Conservation (phyloP, 2,888 invertebrate species). For the Euzetes globulus region DNA sequence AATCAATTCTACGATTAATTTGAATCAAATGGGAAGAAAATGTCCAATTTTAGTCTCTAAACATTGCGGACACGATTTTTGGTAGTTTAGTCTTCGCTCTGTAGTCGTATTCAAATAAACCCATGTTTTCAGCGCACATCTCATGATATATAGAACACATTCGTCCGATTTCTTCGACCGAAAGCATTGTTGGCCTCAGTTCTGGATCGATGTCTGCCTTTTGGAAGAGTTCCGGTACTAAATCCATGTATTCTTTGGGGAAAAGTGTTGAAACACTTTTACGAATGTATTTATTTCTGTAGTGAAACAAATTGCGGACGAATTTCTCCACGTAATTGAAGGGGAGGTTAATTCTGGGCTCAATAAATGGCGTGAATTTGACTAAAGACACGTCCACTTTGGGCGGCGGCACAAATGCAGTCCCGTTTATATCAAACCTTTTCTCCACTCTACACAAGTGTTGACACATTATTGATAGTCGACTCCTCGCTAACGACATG, state of each 20-base stretch:
- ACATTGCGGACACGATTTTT: background rate
- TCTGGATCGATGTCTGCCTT: constrained; percentile 64
- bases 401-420: constrained; percentile 85
- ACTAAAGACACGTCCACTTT: constrained; percentile 96
- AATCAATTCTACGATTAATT: no score
- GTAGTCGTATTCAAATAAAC: constrained; percentile 57
- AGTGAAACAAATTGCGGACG: constrained; percentile 72
- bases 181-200: constrained; percentile 63
- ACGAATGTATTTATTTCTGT: constrained; percentile 67
- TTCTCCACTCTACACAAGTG: constrained; percentile 74
- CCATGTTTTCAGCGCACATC: constrained; percentile 53
- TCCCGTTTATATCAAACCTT: constrained; percentile 74
- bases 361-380: constrained; percentile 67
- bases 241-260: constrained; percentile 58
- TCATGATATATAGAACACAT: constrained; percentile 68
- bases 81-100: constrained; percentile 50
- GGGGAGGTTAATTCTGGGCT: constrained; percentile 65
- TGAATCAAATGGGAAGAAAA: background rate
- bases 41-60: constrained; percentile 7
- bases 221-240: constrained; percentile 60
- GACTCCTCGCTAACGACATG: constrained; percentile 62
- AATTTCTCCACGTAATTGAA: constrained; percentile 85
- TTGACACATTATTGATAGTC: constrained; percentile 91
- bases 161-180: constrained; percentile 67
- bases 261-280: constrained; percentile 37